Conservation (phyloP, 2,888 invertebrate species). For the Mongoloraphidia duomilia region DNA sequence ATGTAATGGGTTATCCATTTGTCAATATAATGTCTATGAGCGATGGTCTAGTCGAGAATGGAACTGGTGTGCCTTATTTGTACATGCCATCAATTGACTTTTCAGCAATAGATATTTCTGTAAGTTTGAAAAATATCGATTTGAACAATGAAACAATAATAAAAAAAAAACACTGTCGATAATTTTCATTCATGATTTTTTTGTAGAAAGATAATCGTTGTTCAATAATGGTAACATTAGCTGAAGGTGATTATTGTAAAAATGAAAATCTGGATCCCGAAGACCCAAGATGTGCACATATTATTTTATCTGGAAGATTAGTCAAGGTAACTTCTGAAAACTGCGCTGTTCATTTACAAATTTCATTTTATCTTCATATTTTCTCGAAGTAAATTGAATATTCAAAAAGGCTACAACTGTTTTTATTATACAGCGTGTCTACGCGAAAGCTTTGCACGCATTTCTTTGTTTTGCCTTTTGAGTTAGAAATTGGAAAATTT, state of each 20-base stretch:
- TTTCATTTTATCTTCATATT: conserved; percentile 2
- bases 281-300: conserved; percentile 61
- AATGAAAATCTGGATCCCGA: conserved; percentile 49
- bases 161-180: neutral
- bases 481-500: no score
- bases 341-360: neutral
- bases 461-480: no score
- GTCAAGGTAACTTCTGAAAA: conserved; percentile 34
- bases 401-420: conserved; percentile 4
- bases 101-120: conserved; percentile 49
- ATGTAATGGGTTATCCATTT: conserved; percentile 49
- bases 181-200: conserved; percentile 5
- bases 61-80: conserved; percentile 59
- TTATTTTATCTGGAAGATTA: conserved; percentile 53
- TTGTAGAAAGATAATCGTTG: conserved; percentile 45
- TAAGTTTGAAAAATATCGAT: conserved; percentile 26
- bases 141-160: conserved; percentile 2
- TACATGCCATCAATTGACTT: conserved; percentile 59
- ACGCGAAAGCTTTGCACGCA: no score
- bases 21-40: conserved; percentile 53
- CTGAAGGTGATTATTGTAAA: conserved; percentile 52
- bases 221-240: conserved; percentile 52
- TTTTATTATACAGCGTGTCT: conserved; percentile 5
- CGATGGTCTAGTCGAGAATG: conserved; percentile 51
- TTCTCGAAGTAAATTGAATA: conserved; percentile 9